Percentiles rank a stretch among this genome's conserved stretches.
These are phyloP conservation scores for Discoglossus pictus DNA, from an alignment of 2,797 vertebrate species.

Conservation along the genomic window DNA sequence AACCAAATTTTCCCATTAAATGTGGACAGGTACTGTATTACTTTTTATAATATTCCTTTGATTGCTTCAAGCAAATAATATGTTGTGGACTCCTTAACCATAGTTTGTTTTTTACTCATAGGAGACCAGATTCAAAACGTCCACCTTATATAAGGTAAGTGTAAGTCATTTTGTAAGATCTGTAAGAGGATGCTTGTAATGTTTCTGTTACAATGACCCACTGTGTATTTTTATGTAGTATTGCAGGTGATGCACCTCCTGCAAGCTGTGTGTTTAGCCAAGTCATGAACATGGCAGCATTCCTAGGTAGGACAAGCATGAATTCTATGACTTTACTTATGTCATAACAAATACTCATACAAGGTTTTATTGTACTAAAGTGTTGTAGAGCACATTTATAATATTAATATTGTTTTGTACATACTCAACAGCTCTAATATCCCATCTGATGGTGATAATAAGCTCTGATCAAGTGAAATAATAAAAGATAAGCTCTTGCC, in stretches of 20 bases:
- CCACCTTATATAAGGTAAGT: slow-evolving; percentile 90
- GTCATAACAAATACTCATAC: too few relatives aligned
- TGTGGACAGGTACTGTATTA: slow-evolving; percentile 78
- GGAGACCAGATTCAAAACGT: slow-evolving; percentile 65
- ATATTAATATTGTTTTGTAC: too few relatives aligned
- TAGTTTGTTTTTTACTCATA: slow-evolving; percentile 54
- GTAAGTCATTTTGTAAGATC: background rate
- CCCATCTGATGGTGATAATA: too few relatives aligned
- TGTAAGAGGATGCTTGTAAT: background rate
- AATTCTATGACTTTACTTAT: too few relatives aligned
- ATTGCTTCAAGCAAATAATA: background rate
- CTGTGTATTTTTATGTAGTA: slow-evolving; percentile 70
- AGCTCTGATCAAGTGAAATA: too few relatives aligned
- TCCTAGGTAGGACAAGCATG: slow-evolving; percentile 76
- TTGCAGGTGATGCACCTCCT: slow-evolving; percentile 84
- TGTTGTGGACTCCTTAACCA: slow-evolving; percentile 33
- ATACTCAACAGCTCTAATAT: too few relatives aligned
- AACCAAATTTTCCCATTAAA: slow-evolving; percentile 76
- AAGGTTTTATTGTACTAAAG: too few relatives aligned
- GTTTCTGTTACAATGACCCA: slow-evolving; percentile 43
- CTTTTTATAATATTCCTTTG: background rate
- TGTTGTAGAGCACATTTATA: too few relatives aligned
- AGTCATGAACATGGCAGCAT: slow-evolving; percentile 89
- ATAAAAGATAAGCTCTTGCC: too few relatives aligned
- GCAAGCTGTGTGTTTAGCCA: slow-evolving; percentile 91